Evolutionary conservation across 2,888 invertebrate genomes (phyloP), one percentile per base, ranked within the genome.

Genomic region (Lacanobia wlatinum): DNA sequence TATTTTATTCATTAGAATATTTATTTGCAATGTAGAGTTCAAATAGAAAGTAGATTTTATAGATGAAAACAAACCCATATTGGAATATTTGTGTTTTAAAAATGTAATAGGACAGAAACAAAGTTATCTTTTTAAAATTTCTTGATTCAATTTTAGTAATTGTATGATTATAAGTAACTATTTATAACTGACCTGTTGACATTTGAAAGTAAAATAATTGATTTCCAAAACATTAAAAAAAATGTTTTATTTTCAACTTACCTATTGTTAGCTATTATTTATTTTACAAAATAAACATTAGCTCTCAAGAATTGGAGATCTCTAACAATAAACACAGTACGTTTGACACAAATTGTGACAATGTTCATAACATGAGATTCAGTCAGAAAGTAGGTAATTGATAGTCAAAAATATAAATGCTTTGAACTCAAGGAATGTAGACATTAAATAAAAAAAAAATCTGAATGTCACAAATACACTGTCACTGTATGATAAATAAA

Each of bases 401-500:
- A 53, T 48, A 50, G 10, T 50, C 59, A 48, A 18, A 28, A 53
- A 62, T 8, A 46, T 12, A 83, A 77, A 79, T 68, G 58, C 64
- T 69, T 55, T 62, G 18, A 70, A 56, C 48, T 23, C 18, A 40
- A 56, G 76, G 73, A 82, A 82, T 82, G 84, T 69, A 21, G 2
- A 65, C 12, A 50, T 43, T 55, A 70, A 46, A 48, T 46, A 53
- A 56, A 14, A 28, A 43, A 58, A 52, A 3, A 28, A 55, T 52
- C n/a, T 72, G 50, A 63, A 21, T 84, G 82, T 94, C 92, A 97
- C 90, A 96, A 93, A 87, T 96, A 97, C 23, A 97, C 95, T 84
- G 96, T 96, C 64, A 97, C 96, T 56, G 96, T 96, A 84, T 95
- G 96, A 83, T 96, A 96, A 82, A 97, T 96, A 87, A 95, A 94